Conservation (phyloP, 2,797 vertebrate species). For the Melanogrammus aeglefinus region DNA sequence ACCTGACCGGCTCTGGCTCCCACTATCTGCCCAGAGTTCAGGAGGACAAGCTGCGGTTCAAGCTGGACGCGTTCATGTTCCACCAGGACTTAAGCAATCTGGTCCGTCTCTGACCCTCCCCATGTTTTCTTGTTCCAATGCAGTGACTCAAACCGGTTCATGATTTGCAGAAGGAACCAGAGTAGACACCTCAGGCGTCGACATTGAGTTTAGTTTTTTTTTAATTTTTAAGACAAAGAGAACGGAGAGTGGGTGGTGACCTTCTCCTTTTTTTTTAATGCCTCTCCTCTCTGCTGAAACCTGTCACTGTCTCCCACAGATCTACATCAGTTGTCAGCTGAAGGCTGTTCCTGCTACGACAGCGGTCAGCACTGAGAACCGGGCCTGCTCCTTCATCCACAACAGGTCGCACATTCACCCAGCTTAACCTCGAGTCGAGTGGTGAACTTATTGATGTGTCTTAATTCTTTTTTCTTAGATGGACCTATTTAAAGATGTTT, state of each 20-base stretch:
- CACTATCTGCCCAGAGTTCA: constrained; percentile 54
- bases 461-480: background rate
- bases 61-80: constrained; percentile 66
- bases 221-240: background rate
- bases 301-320: constrained; percentile 36
- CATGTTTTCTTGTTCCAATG: background rate
- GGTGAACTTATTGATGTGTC: background rate
- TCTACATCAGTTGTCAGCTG: constrained; percentile 65
- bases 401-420: constrained; percentile 47
- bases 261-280: background rate
- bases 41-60: constrained; percentile 57
- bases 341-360: constrained; percentile 50
- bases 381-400: constrained; percentile 66
- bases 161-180: background rate
- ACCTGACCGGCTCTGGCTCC: constrained; percentile 58
- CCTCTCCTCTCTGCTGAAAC: background rate
- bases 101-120: constrained; percentile 38
- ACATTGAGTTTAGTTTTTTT: background rate
- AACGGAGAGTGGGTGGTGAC: background rate
- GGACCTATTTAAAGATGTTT: background rate
- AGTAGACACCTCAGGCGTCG: background rate
- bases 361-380: constrained; percentile 34
- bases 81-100: constrained; percentile 46
- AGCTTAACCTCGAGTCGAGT: background rate
- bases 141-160: background rate